These are phyloP conservation scores for Drosophila saltans DNA, from an alignment of 1,140 invertebrate species.

Conservation along the genomic window DNA sequence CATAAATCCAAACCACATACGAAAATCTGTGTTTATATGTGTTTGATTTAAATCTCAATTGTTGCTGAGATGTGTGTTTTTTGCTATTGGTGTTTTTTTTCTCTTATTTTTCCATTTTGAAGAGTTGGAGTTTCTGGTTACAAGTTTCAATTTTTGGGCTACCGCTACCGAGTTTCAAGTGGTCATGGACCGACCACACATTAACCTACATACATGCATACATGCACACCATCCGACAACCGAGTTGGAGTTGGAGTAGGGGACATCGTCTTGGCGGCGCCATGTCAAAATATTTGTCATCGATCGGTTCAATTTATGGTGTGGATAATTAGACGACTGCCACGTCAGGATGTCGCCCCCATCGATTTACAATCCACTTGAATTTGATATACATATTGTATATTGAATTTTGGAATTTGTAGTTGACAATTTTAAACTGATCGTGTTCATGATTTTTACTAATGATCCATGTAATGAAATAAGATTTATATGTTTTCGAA, in stretches of 20 bases:
- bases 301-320: constrained; percentile 69
- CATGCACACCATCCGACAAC: neutral
- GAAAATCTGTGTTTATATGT: neutral
- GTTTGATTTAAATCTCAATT: constrained; percentile 10
- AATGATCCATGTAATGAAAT: constrained; percentile 27
- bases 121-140: constrained; percentile 29
- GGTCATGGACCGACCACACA: constrained; percentile 62
- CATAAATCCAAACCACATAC: neutral
- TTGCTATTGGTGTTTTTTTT: neutral
- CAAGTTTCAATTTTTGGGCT: constrained; percentile 27
- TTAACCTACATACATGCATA: constrained; percentile 37
- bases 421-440: constrained; percentile 10
- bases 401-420: constrained; percentile 3
- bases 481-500: neutral
- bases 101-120: neutral
- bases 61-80: constrained; percentile 22
- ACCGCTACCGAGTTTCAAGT: constrained; percentile 66
- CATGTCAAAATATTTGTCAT: constrained; percentile 80
- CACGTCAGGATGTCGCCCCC: constrained; percentile 74
- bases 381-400: constrained; percentile 19
- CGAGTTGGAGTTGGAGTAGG: constrained; percentile 21
- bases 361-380: constrained; percentile 60
- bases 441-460: constrained; percentile 19
- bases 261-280: constrained; percentile 47
- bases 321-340: constrained; percentile 61